A percentile compares a stretch with the other conserved stretches of the same genome.
These are phyloP conservation scores for Atta cephalotes DNA, from an alignment of 1,140 invertebrate genomes.

Conservation along the genomic window DNA sequence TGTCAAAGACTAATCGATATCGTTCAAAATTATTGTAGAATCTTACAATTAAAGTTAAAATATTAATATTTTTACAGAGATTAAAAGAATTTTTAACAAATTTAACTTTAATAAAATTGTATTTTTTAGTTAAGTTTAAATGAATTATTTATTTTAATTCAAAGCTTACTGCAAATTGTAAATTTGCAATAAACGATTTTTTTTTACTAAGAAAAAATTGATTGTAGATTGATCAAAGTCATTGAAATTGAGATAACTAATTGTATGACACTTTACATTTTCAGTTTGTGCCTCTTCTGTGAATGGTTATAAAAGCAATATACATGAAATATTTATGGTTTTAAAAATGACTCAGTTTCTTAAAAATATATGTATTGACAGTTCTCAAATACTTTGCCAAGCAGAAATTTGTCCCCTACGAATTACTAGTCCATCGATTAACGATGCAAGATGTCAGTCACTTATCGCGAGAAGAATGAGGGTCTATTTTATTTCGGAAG, in stretches of 20 bases:
- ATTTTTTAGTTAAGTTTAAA: not conserved
- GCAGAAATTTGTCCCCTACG: constrained; percentile 40
- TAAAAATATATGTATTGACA: not conserved
- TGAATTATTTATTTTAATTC: not conserved
- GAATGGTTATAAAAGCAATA: not conserved
- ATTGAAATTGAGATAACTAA: not conserved
- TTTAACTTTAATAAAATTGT: not conserved
- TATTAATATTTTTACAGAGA: not conserved
- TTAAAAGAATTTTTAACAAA: not conserved
- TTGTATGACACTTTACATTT: not conserved
- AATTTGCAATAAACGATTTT: not conserved
- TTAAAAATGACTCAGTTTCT: not conserved
- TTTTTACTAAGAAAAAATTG: not conserved
- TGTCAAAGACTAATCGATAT: not conserved
- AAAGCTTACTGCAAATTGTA: not conserved
- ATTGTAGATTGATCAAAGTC: not conserved
- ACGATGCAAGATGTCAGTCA: constrained; percentile 63
- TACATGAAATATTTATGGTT: not conserved
- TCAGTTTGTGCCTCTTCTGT: not conserved
- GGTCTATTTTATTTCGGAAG: constrained; percentile 56
- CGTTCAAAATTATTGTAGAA: not conserved
- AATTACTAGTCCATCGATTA: constrained; percentile 66
- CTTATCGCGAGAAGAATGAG: constrained; percentile 46
- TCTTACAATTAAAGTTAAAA: not conserved
- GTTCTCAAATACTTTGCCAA: not conserved